phyloP scores from a whole-genome alignment of 2,797 vertebrate species.

The Scolopax bukidnonensis region DNA sequence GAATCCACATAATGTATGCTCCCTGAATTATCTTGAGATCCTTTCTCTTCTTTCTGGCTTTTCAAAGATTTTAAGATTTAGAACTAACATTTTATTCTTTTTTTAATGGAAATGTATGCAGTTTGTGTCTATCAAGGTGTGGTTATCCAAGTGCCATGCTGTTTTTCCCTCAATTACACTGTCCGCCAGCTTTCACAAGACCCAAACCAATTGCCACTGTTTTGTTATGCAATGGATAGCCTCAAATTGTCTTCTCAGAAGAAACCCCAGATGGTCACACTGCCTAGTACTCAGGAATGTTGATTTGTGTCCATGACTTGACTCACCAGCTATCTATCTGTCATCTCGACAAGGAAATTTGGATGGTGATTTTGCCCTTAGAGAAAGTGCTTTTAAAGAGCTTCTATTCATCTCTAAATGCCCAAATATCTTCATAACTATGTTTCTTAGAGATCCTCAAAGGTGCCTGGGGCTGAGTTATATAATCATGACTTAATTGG shows the following conservation, averaged over 20 bases:
- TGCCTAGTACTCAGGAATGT: background rate
- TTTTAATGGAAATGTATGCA: background rate
- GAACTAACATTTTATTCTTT: background rate
- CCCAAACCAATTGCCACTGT: fast-evolving
- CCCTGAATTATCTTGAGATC: background rate
- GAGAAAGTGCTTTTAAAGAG: background rate
- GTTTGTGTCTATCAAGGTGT: background rate
- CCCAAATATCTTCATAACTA: background rate
- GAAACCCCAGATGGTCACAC: background rate
- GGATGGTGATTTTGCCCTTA: background rate
- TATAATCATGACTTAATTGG: constrained; percentile 7
- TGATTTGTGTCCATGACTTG: background rate
- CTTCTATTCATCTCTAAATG: background rate
- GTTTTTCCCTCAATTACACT: background rate
- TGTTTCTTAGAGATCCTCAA: background rate
- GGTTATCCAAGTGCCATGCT: background rate
- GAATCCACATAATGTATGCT: background rate
- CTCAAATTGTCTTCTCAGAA: background rate
- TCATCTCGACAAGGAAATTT: background rate
- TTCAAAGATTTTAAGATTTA: background rate
- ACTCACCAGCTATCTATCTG: background rate
- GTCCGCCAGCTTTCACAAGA: background rate
- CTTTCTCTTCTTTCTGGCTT: background rate
- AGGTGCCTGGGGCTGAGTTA: background rate
- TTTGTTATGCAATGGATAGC: background rate